Evolutionary conservation across 2,113 vertebrate genomes (phyloP), one percentile per base, ranked within the genome.

Genomic region (Zapus hudsonius): DNA sequence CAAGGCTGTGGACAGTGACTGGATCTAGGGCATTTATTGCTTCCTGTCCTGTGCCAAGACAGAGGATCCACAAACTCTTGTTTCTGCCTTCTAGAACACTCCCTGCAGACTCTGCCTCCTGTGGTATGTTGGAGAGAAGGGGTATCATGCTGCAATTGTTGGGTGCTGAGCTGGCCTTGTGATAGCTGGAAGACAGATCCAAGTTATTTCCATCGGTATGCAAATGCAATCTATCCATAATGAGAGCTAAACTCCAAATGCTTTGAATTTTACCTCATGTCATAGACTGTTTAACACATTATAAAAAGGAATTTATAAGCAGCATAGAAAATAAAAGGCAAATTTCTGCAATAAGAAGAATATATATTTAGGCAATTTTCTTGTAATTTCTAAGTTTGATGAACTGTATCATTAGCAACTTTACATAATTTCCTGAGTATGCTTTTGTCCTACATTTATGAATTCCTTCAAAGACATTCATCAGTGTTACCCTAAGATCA

Each of bases 391-490:
- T 80, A 33, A 72, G 7, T 90, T 89, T 73, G 29, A 89, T 64
- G 47, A 86, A 85, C 27, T 42, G n/a, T 79, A 12, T 52, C 64
- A 66, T 86, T 64, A 91, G 83, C 63, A 83, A 83, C 64, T 92
- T 96, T 86, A 74, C 40, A 27, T 92, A 57, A 47, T 86, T 89
- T 93, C 89, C 63, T 90, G 36, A 92, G 83, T 87, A 44, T 69
- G 87, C 42, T 85, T 3, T 91, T 96, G 70, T 72, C 94, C 83
- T 31, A 79, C 93, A 81, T 82, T 96, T 83, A 95, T 93, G 94
- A 94, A 85, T 74, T 92, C 66, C 27, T 55, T 87, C 74, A 75
- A 86, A 92, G 94, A 55, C 2, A 83, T 61, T 93, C 79, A 95
- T 40, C 78, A 79, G 96, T 4, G 52, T 94, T 91, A 86, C 61